phyloP scores from a whole-genome alignment of 1,140 invertebrate genomes.

The Camponotus floridanus region DNA sequence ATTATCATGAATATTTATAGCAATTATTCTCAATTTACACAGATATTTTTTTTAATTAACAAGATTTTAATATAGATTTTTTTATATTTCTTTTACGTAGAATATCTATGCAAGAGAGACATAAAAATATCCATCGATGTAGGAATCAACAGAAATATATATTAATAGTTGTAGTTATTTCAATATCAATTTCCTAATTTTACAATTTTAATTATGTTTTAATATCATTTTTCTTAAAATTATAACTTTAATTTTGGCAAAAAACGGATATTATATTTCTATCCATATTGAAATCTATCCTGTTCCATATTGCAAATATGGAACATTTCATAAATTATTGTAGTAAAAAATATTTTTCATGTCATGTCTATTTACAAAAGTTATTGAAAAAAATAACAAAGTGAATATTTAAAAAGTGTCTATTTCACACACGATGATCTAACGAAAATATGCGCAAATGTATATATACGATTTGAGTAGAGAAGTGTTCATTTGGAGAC shows the following conservation, averaged over 20 bases:
- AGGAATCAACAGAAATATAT: constrained; percentile 1
- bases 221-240: background rate
- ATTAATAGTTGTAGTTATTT: too few species aligned
- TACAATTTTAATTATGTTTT: background rate
- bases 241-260: background rate
- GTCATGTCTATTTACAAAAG: too few species aligned
- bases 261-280: background rate
- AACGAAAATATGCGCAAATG: background rate
- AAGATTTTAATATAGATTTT: too few species aligned
- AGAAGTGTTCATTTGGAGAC: constrained; percentile 49
- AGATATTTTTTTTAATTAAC: constrained; percentile 7
- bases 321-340: background rate
- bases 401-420: background rate
- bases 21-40: background rate
- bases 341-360: background rate
- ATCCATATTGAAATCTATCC: too few species aligned
- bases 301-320: background rate
- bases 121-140: background rate
- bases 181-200: background rate
- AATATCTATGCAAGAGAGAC: too few species aligned
- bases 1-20: background rate
- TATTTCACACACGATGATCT: background rate
- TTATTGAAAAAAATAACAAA: background rate
- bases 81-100: too few species aligned
- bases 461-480: constrained; percentile 17